Percentiles rank a stretch among this genome's conserved stretches.
Conservation (phyloP, 2,888 invertebrate genomes). For the Ophioninae sp. region DNA sequence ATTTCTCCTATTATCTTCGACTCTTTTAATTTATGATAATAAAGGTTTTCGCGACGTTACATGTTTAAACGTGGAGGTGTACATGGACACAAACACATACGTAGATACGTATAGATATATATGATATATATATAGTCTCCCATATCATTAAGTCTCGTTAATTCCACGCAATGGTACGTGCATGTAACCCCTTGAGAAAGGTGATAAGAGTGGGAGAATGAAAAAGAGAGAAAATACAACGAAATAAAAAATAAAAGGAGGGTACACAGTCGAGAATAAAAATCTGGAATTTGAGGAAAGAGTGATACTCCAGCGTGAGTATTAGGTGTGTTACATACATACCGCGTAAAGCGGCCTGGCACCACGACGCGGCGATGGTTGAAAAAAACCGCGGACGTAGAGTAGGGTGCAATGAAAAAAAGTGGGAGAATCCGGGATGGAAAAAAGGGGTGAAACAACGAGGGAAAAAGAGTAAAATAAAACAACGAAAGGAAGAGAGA, state of each 20-base stretch:
- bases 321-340: constrained; percentile 8
- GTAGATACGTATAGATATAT: background rate
- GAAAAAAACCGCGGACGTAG: constrained; percentile 21
- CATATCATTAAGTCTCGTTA: constrained; percentile 51
- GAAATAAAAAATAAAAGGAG: constrained; percentile 21
- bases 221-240: background rate
- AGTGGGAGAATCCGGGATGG: constrained; percentile 18
- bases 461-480: background rate
- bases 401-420: constrained; percentile 26
- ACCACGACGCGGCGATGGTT: constrained; percentile 13
- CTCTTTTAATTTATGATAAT: constrained; percentile 59
- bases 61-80: constrained; percentile 30
- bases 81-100: background rate
- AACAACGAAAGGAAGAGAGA: constrained; percentile 13
- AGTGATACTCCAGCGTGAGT: constrained; percentile 36
- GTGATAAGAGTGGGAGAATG: background rate
- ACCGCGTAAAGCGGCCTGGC: constrained; percentile 16
- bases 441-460: constrained; percentile 28
- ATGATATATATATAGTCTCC: constrained; percentile 21
- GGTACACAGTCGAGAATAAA: constrained; percentile 12
- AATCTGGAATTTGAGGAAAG: constrained; percentile 44
- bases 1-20: background rate
- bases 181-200: constrained; percentile 37
- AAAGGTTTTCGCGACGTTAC: constrained; percentile 46
- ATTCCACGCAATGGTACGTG: constrained; percentile 59